Conservation (phyloP, 1,140 invertebrate genomes). For the Drosophila arawakana region DNA sequence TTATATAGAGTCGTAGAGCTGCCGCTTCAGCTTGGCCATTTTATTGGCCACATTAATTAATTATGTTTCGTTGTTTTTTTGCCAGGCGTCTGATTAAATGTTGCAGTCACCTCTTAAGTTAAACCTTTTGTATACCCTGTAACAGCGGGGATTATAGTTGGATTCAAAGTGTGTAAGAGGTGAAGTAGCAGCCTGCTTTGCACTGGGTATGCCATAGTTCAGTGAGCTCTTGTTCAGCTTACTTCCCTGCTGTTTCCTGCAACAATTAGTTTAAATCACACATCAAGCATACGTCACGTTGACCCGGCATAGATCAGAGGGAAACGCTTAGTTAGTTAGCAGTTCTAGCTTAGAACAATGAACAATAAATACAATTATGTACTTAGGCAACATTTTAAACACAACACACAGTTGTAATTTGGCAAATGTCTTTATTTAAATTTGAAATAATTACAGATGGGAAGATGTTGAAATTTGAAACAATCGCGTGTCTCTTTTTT, state of each 20-base stretch:
- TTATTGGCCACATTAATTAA: constrained; percentile 46
- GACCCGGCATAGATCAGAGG: constrained; percentile 7
- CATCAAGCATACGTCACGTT: constrained; percentile 29
- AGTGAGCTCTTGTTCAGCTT: too few relatives aligned
- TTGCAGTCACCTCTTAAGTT: constrained; percentile 23
- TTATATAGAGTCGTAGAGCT: neutral
- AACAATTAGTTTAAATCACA: constrained; percentile 27
- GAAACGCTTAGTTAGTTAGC: neutral
- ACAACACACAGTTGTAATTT: constrained; percentile 39
- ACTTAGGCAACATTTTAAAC: constrained; percentile 20
- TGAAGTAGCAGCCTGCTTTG: too few relatives aligned
- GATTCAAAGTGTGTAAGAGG: too few relatives aligned
- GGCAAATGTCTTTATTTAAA: constrained; percentile 52
- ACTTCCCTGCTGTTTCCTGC: too few relatives aligned
- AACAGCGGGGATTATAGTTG: too few relatives aligned
- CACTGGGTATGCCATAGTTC: too few relatives aligned
- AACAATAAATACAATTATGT: constrained; percentile 23
- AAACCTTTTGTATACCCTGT: neutral
- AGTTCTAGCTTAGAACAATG: constrained; percentile 33
- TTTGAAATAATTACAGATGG: constrained; percentile 54
- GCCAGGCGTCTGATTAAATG: constrained; percentile 5
- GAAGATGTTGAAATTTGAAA: constrained; percentile 28
- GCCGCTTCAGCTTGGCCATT: constrained; percentile 7
- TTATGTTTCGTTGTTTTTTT: constrained; percentile 27
- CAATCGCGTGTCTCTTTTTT: constrained; percentile 42